Conservation (phyloP, 2,113 vertebrate species). For the Perca fluviatilis region DNA sequence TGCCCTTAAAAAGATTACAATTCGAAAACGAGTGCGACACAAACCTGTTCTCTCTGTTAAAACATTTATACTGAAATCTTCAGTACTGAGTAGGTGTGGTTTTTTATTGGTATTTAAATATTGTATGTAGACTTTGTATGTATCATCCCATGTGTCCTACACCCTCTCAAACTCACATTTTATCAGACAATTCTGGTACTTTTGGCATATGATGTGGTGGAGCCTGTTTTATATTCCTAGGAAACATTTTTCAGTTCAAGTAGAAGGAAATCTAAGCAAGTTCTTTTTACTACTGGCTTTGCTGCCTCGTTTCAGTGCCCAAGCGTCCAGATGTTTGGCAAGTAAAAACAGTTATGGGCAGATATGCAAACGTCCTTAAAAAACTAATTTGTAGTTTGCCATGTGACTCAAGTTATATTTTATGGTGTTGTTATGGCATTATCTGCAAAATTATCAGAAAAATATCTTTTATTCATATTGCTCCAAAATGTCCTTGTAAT, state of each 20-base stretch:
- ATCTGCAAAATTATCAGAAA: background rate
- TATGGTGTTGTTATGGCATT: background rate
- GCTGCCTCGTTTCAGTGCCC: conserved; percentile 4
- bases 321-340: conserved; percentile 56
- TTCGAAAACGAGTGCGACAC: background rate
- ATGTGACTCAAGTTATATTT: background rate
- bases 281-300: conserved; percentile 6
- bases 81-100: background rate
- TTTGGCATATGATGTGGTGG: background rate
- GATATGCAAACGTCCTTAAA: conserved; percentile 19
- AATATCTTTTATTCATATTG: background rate
- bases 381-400: accelerated
- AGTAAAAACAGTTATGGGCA: background rate
- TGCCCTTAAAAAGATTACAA: background rate
- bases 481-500: background rate
- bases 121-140: background rate
- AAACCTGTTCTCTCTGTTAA: background rate
- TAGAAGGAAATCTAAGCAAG: conserved; percentile 1
- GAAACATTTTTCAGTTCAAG: conserved; percentile 2
- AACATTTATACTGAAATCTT: background rate
- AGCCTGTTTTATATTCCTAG: conserved; percentile 24
- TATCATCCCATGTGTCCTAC: background rate
- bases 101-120: conserved; percentile 2
- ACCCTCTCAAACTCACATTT: background rate
- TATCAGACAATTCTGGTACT: background rate